Evolutionary conservation across 2,888 invertebrate species (phyloP).

Genomic region (Podotricha telesiphe): DNA sequence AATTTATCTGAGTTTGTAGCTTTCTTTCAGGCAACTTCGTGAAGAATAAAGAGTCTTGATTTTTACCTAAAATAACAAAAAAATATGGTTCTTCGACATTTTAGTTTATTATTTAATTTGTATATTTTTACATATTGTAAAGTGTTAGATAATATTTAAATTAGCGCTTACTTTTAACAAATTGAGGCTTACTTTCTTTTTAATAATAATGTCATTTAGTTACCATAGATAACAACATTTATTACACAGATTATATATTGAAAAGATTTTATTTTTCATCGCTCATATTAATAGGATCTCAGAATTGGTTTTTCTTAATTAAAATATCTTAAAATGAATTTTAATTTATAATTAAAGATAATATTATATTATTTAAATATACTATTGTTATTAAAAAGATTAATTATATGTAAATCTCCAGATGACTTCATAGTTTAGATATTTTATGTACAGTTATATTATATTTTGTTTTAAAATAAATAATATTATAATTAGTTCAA

Average conservation of each 20-base stretch:
- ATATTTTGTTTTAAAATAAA: too few relatives aligned
- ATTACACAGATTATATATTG: constrained; percentile 20
- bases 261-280: constrained; percentile 3
- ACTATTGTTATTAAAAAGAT: too few relatives aligned
- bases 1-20: neutral
- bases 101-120: neutral
- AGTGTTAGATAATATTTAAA: constrained; percentile 28
- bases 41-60: too few relatives aligned
- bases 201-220: constrained; percentile 30
- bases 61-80: neutral
- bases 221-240: constrained; percentile 35
- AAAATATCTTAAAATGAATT: neutral
- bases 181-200: constrained; percentile 35
- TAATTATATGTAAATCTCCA: too few relatives aligned
- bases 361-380: neutral
- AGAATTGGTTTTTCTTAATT: neutral
- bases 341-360: neutral
- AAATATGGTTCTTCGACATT: neutral
- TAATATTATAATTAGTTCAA: too few relatives aligned
- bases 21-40: neutral
- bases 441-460: too few relatives aligned
- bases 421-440: too few relatives aligned
- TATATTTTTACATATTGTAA: constrained; percentile 27
- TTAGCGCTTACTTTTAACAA: constrained; percentile 30
- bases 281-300: neutral